Evolutionary conservation across 2,888 invertebrate genomes (phyloP).

Genomic region (Troides helena): DNA sequence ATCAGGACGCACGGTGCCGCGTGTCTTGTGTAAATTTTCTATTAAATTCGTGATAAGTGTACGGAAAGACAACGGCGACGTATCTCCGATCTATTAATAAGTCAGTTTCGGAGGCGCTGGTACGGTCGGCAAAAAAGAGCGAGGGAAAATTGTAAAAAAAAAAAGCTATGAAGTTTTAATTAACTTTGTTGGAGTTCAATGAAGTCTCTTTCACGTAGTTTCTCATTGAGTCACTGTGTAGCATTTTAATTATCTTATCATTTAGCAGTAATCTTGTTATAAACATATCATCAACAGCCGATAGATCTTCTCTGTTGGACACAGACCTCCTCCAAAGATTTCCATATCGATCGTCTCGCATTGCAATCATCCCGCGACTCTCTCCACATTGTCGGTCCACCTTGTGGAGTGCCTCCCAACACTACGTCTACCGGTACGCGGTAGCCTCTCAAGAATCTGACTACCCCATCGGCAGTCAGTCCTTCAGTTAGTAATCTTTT

Average conservation of each 20-base stretch:
- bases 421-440: no score
- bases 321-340: no score
- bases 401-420: no score
- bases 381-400: no score
- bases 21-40: slow-evolving; percentile 72
- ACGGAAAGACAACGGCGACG: slow-evolving; percentile 66
- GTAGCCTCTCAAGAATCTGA: no score
- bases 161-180: slow-evolving; percentile 28
- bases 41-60: slow-evolving; percentile 68
- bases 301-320: no score
- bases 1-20: slow-evolving; percentile 58
- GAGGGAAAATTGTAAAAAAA: slow-evolving; percentile 28
- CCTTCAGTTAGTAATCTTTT: no score
- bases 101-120: slow-evolving; percentile 58
- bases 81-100: slow-evolving; percentile 79
- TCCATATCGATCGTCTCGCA: no score
- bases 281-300: no score
- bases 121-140: slow-evolving; percentile 36
- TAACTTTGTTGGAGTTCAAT: slow-evolving; percentile 33
- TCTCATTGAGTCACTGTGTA: slow-evolving; percentile 15
- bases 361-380: no score
- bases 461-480: no score
- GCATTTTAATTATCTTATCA: slow-evolving; percentile 14
- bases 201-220: slow-evolving; percentile 1
- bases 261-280: no score